Base-by-base conservation (phyloP, 2,888 invertebrate species). In the Cheilosia variabilis region DNA sequence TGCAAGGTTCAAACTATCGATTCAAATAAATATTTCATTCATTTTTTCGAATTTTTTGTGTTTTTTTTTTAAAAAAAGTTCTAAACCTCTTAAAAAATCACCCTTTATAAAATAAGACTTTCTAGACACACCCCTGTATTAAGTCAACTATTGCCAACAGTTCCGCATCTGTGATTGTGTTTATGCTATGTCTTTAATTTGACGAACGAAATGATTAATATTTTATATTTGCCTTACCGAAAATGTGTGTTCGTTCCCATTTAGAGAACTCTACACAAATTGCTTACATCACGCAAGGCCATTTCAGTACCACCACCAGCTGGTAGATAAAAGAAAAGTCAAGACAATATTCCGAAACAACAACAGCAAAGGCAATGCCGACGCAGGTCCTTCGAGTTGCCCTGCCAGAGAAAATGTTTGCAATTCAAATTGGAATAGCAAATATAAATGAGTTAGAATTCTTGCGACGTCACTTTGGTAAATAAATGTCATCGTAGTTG, bases 351-450 rank as follows among this genome's bases (percentile, higher is more conserved):
- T 60, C 24, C n/a, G 19, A 19, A 60, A 17, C 22, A 57, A 47
- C 55, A 50, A 69, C 27, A 15, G 15, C 27, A 22, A 57, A 9
- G 34, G 19, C 47, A 22, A 37, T 22, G 34, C 17, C 17, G n/a
- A 52, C 41, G 24, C 45, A 27, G 34, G 73, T 63, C 53, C 52
- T 62, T 53, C 43, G 19, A 41, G 43, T 72, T 62, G 63, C 53
- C 55, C 19, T 50, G 41, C 22, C 53, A 47, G 43, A 81, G 76
- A 75, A 75, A 81, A 58, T 43, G 63, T 69, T 81, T 81, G 50
- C 62, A 81, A 69, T 69, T 57, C 76, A 76, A 81, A 81, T 80
- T 68, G 62, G 57, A 75, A 62, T 50, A 75, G 55, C 65, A 57
- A 37, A 75, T 63, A 75, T 69, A 75, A 69, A 75, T 75, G 47